Conservation (phyloP, 2,888 invertebrate species). For the Nemapogon koenigi region DNA sequence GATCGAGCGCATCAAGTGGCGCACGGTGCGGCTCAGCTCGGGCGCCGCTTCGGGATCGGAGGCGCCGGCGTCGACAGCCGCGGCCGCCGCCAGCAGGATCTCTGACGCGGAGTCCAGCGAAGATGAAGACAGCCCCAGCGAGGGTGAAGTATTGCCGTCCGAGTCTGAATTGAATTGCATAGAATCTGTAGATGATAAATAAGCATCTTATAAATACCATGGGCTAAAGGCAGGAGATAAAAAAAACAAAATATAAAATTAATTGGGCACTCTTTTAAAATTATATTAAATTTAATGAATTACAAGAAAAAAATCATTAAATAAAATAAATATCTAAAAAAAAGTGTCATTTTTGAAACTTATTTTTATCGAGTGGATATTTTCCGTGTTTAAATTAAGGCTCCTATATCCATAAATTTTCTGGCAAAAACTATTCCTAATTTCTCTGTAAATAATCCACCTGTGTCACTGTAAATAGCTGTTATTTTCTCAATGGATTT, state of each 20-base stretch:
- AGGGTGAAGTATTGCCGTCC: conserved; percentile 29
- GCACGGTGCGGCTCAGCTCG: conserved; percentile 35
- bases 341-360: background rate
- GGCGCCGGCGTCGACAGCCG: conserved; percentile 28
- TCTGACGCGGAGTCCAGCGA: conserved; percentile 36
- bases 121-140: conserved; percentile 33
- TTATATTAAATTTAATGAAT: conserved; percentile 16
- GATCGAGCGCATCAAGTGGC: conserved; percentile 46
- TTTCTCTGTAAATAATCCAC: no score
- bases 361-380: background rate
- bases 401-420: no score
- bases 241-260: background rate
- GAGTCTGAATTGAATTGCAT: conserved; percentile 42
- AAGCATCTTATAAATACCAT: no score
- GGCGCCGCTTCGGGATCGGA: background rate
- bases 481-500: no score
- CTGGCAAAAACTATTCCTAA: no score
- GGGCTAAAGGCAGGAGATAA: no score
- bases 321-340: background rate
- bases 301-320: background rate
- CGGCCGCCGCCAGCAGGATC: conserved; percentile 34
- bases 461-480: no score
- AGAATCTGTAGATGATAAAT: no score
- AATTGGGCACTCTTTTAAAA: background rate
- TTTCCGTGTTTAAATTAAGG: no score